phyloP scores from a whole-genome alignment of 53 echinoderm and acorn worm species.

The Crossaster papposus region DNA sequence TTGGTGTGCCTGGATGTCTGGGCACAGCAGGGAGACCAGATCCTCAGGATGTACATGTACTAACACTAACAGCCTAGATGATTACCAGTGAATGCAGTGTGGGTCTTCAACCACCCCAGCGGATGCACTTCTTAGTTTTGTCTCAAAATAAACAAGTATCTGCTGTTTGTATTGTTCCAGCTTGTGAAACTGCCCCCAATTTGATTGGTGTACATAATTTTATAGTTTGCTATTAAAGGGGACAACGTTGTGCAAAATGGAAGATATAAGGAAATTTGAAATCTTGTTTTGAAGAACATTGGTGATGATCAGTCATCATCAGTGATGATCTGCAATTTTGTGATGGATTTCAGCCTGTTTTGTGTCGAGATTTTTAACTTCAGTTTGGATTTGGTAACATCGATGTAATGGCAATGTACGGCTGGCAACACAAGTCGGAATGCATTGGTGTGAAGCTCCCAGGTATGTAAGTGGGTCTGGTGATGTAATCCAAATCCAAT shows the following conservation, averaged over 20 bases:
- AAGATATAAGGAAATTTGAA: background rate
- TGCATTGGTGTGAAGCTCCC: slow-evolving; percentile 68
- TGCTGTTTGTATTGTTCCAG: slow-evolving; percentile 28
- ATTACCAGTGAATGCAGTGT: slow-evolving; percentile 29
- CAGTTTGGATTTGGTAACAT: slow-evolving; percentile 13
- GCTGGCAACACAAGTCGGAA: slow-evolving; percentile 70
- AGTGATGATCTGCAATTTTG: background rate
- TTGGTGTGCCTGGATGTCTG: slow-evolving; percentile 26
- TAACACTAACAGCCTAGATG: slow-evolving; percentile 28
- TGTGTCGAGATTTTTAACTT: background rate
- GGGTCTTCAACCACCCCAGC: slow-evolving; percentile 47
- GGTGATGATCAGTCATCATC: background rate
- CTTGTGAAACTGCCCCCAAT: background rate
- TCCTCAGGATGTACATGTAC: slow-evolving; percentile 26
- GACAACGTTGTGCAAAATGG: background rate
- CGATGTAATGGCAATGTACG: slow-evolving; percentile 65
- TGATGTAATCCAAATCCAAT: background rate
- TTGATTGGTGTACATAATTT: slow-evolving; percentile 8
- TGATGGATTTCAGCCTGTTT: background rate
- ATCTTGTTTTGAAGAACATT: background rate
- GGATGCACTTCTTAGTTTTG: slow-evolving; percentile 28
- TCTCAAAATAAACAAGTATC: slow-evolving; percentile 24
- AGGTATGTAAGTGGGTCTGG: slow-evolving; percentile 47
- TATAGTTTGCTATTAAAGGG: background rate
- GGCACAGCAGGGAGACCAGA: slow-evolving; percentile 38